Evolutionary conservation across 2,797 vertebrate genomes (phyloP), one percentile per base, ranked within the genome.

Genomic region (Leptodactylus fallax): DNA sequence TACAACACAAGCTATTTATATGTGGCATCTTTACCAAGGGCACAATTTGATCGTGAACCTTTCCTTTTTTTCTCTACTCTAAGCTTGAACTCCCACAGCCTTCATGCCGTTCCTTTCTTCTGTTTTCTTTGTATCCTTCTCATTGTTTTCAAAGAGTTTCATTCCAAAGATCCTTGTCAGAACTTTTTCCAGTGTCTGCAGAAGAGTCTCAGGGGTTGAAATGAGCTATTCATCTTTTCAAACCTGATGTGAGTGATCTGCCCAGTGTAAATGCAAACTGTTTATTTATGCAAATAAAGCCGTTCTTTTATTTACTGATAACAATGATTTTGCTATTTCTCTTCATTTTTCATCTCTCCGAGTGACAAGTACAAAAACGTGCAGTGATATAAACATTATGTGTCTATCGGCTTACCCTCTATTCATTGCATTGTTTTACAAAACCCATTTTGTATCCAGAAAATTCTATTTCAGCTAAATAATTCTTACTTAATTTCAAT

Each of bases 121-220:
- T 86, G 60, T 72, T 60, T 81, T 79, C 85, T 87, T 89, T 89
- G 85, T 89, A 89, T 89, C 63, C 45, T 47, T 79, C 85, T 63
- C 63, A 86, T 86, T 89, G 85, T 86, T 89, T 89, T 89, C 85
- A 86, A 89, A 89, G 85, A 79, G 80, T 89, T 87, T 89, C 85
- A 83, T 86, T 89, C 85, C 85, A 86, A 89, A 89, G 88, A 89
- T 89, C 85, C 79, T 89, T 86, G 88, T 86, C 88, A 86, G 72
- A 89, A 89, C 85, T 89, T 83, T 86, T 89, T 83, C 88, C 85
- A 71, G 80, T 89, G 85, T 89, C 85, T 89, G 80, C 88, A 71
- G 51, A 86, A 67, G 65, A 87, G 85, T 89, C 88, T 82, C 88
- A 63, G 80, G 88, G 88, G 88, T 83, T 86, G 80, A 86, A 89